Base-by-base conservation (phyloP, 2,888 invertebrate genomes). In the Pollenia griseotomentosa region DNA sequence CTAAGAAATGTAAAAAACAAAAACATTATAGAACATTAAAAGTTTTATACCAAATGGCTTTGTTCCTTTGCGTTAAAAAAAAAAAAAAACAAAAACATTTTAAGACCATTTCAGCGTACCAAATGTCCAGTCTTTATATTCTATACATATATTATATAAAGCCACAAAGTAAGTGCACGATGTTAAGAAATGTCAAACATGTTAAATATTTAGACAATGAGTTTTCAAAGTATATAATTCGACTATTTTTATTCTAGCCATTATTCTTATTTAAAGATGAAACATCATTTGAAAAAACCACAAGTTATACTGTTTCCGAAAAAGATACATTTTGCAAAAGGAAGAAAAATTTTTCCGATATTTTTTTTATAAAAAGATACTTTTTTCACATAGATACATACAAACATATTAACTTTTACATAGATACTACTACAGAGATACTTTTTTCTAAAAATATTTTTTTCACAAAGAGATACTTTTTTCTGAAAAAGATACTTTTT, bases 51-150 rank as follows among this genome's bases (percentile, higher is more conserved):
- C n/a, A 73, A n/a, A 81, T 33, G 9, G 11, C 7, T 57, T 14
- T 46, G 3, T n/a, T 19, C 42, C 46, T 42, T 19, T 40, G 8
- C 9, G n/a, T 9, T 11, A 0, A 16, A 51, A 63, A n/a, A 11
- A 33, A 10, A 23, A 46, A 71, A 73, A 53, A 42, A 46, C 63
- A 23, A 59, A 46, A 48, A 68, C 2, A 44, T 44, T 33, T 59
- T 68, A 68, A 14, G 55, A 70, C 65, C 80, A 85, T 71, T 85
- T 82, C 77, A 82, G 71, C 73, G 68, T 78, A 11, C 66, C 51
- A 71, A 57, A 61, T 57, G 11, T 46, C 12, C 61, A 51, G 14
- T 74, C 1, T 23, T 23, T 23, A 16, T 57, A 19, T 74, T 66
- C 57, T 51, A 7, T 40, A 40, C 40, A 61, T 14, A 33, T 33